Conservation (phyloP, 1,140 invertebrate species). For the Agraylea sexmaculata region DNA sequence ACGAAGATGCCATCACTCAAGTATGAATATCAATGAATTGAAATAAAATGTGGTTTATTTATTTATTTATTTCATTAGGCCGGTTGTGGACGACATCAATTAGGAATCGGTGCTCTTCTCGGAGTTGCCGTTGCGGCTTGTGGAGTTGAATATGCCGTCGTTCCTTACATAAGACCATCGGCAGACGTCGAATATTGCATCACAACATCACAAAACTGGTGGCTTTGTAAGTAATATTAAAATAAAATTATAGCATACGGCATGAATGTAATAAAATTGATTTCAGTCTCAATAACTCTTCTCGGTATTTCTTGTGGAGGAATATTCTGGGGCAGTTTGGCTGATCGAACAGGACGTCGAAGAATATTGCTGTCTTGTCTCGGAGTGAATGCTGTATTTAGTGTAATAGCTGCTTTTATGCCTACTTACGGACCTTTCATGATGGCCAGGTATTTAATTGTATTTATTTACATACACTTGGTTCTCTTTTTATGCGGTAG, state of each 20-base stretch:
- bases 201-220: conserved; percentile 59
- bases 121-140: conserved; percentile 64
- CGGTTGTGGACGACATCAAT: conserved; percentile 61
- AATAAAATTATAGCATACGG: background rate
- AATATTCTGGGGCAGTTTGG: conserved; percentile 61
- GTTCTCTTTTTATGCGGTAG: too few species aligned
- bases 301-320: conserved; percentile 61
- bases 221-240: conserved; percentile 51
- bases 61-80: conserved; percentile 34
- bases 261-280: background rate
- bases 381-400: conserved; percentile 61
- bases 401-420: conserved; percentile 61
- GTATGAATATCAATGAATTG: conserved; percentile 24
- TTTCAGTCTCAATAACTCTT: conserved; percentile 51
- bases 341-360: conserved; percentile 52
- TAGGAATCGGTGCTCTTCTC: conserved; percentile 48
- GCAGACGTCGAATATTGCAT: conserved; percentile 69
- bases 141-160: conserved; percentile 60
- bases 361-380: conserved; percentile 58
- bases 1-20: conserved; percentile 60
- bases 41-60: background rate
- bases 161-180: conserved; percentile 64
- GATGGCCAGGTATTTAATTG: conserved; percentile 59
- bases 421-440: conserved; percentile 71
- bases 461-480: too few species aligned